Evolutionary conservation across 2,113 vertebrate genomes (phyloP).

Genomic region (Brachirus orientalis): DNA sequence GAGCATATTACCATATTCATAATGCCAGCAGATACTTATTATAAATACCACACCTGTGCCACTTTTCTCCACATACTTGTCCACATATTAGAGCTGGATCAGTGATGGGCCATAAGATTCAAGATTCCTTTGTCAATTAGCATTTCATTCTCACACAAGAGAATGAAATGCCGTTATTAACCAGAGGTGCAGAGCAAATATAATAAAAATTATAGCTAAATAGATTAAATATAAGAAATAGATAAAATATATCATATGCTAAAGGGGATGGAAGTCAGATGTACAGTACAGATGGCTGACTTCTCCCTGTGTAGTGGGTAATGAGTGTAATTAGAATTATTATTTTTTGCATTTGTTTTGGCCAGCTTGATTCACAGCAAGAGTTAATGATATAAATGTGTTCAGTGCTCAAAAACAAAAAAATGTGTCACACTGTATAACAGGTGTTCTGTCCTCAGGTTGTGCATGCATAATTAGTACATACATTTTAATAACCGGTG

Average conservation of each 20-base stretch:
- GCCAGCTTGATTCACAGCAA: conserved; percentile 21
- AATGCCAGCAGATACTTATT: conserved; percentile 70
- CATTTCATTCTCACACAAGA: no score
- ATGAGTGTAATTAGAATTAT: conserved; percentile 55
- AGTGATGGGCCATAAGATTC: conserved; percentile 11
- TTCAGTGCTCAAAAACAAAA: conserved; percentile 22
- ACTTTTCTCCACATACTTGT: conserved; percentile 45
- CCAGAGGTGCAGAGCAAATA: no score
- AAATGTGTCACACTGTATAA: conserved; percentile 29
- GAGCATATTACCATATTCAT: conserved; percentile 79
- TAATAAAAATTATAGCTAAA: no score
- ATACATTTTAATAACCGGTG: conserved; percentile 10
- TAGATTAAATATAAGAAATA: no score
- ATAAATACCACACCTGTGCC: conserved; percentile 76
- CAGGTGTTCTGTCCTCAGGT: conserved; percentile 36
- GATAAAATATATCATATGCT: no score
- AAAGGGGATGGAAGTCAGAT: conserved; percentile 34
- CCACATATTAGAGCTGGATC: conserved; percentile 16
- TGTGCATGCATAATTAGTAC: conserved; percentile 23
- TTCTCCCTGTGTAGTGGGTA: conserved; percentile 40
- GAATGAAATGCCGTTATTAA: no score
- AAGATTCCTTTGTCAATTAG: no score
- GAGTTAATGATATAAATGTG: conserved; percentile 34
- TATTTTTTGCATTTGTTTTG: conserved; percentile 44
- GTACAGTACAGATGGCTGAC: conserved; percentile 37